phyloP scores from a whole-genome alignment of 2,888 invertebrate species.

The Diaphora mendica region DNA sequence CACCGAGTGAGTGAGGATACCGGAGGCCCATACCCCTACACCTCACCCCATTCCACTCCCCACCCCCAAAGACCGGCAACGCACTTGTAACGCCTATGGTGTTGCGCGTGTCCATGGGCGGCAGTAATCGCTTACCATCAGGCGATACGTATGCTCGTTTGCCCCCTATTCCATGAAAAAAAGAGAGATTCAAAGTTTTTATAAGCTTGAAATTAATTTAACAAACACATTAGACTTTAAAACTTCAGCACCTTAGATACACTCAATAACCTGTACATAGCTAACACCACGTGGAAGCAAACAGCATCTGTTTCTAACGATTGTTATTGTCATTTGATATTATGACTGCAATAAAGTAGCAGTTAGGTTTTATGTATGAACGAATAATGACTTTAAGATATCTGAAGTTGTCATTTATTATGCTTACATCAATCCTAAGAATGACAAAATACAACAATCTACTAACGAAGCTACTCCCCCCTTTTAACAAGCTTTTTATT shows the following conservation, averaged over 20 bases:
- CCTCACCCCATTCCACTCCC: no score
- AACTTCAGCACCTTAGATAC: background rate
- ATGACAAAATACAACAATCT: background rate
- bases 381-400: conserved; percentile 14
- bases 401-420: background rate
- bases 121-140: no score
- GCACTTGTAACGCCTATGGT: no score
- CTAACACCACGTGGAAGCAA: conserved; percentile 17
- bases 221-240: background rate
- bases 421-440: conserved; percentile 2
- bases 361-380: conserved; percentile 15
- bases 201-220: background rate
- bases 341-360: conserved; percentile 37
- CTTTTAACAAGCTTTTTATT: no score
- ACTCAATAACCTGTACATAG: background rate
- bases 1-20: no score
- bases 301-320: conserved; percentile 25
- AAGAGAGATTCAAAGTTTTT: no score
- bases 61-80: no score
- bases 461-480: background rate
- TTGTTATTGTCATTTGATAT: conserved; percentile 46
- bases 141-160: no score
- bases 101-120: no score
- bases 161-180: no score
- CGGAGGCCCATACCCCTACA: no score